phyloP scores from a whole-genome alignment of 2,113 vertebrate genomes.

The Hydrolagus affinis region DNA sequence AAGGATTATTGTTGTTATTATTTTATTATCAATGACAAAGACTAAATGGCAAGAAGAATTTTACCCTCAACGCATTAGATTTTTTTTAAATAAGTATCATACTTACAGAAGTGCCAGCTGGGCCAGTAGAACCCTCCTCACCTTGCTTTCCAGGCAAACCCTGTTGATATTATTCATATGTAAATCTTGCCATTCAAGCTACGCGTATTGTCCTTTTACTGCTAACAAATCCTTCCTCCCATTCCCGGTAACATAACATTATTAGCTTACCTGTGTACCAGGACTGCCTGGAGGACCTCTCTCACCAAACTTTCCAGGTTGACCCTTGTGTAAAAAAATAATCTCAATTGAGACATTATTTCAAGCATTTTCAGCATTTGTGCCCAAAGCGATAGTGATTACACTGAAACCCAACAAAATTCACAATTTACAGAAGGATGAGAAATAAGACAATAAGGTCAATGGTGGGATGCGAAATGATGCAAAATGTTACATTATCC shows the following conservation, averaged over 20 bases:
- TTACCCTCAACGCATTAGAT: neutral
- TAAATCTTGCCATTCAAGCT: neutral
- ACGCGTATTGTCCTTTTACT: neutral
- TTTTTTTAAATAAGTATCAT: neutral
- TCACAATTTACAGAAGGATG: too few species aligned
- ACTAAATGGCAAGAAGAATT: too few species aligned
- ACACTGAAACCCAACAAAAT: too few species aligned
- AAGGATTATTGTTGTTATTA: too few species aligned
- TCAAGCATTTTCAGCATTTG: neutral
- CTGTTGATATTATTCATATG: conserved; percentile 39
- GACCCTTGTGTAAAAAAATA: conserved; percentile 42
- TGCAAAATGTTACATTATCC: too few species aligned
- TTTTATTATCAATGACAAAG: too few species aligned
- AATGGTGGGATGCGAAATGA: too few species aligned
- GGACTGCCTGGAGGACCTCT: conserved; percentile 55
- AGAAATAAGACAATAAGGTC: too few species aligned
- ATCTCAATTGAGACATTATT: neutral
- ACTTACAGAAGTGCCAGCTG: conserved; percentile 61
- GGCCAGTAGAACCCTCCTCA: conserved; percentile 55
- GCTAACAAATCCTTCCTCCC: too few species aligned
- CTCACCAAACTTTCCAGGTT: conserved; percentile 65
- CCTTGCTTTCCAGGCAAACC: conserved; percentile 64
- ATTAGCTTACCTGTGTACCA: conserved; percentile 50
- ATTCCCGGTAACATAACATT: neutral
- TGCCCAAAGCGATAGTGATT: too few species aligned